Evolutionary conservation across 1,140 invertebrate genomes (phyloP), one percentile per base, ranked within the genome.

Genomic region (Pinna nobilis): DNA sequence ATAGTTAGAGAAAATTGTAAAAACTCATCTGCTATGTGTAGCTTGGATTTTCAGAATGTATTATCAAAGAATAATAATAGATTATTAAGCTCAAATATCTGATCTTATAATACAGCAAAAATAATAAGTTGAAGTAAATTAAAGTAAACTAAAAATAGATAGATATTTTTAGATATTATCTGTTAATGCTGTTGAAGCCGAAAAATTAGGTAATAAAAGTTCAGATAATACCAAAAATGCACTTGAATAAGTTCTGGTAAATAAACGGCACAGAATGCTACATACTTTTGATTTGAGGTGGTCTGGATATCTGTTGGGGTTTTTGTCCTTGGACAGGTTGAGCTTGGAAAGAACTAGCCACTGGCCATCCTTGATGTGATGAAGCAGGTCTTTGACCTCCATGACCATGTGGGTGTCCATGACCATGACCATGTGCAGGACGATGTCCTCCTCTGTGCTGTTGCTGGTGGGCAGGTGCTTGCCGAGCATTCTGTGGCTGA

Each of bases 331-430:
- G 59, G 15, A 74, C 53, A 13, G 78, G 80, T 55, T 77, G 76
- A 23, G 70, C 72, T 70, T 83, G 83, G 76, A 82, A 83, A 25
- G 80, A 79, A 68, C 82, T 81, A 51, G 82, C 81, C 11, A 77
- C 78, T 41, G 82, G 79, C 63, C 76, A 69, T 1, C 65, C 65
- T 35, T 78, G 70, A 33, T 71, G 73, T 53, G 71, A 70, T 18
- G 73, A 68, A 41, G 77, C 51, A 49, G 67, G 74, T 55, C 70
- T 59, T 33, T 74, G 68, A 55, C 41, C 66, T 33, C 30, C 33
- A 6, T 74, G 70, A 25, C 76, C 74, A 13, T 79, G 74, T 4
- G 67, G 64, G 49, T 75, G 70, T 39, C 77, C 77, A 37, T 81
- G 77, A 70, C 37, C 60, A 55, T 80, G 69, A 35, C 70, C 33